phyloP scores from a whole-genome alignment of 2,888 invertebrate genomes.

The Druceiella hillmani region DNA sequence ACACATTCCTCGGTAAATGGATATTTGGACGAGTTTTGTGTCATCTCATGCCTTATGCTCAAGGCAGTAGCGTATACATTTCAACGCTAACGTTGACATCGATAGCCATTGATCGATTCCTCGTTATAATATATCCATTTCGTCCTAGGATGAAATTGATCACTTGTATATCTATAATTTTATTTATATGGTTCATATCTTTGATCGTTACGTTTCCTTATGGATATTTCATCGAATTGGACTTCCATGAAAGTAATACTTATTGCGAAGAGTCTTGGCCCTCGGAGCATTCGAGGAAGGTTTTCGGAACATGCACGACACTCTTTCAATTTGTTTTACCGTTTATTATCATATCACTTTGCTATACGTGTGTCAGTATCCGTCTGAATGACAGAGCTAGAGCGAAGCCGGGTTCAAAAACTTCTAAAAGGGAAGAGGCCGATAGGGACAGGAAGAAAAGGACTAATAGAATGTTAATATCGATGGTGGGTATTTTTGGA shows the following conservation, averaged over 20 bases:
- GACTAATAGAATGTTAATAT: slow-evolving; percentile 86
- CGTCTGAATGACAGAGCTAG: slow-evolving; percentile 69
- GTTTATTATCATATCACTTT: slow-evolving; percentile 79
- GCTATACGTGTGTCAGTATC: slow-evolving; percentile 77
- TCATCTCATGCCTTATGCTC: slow-evolving; percentile 80
- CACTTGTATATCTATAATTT: slow-evolving; percentile 69
- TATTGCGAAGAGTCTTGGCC: slow-evolving; percentile 78
- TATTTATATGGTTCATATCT: slow-evolving; percentile 77
- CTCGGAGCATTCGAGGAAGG: slow-evolving; percentile 60
- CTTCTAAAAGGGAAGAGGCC: slow-evolving; percentile 68
- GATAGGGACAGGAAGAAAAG: slow-evolving; percentile 74
- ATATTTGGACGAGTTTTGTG: slow-evolving; percentile 78
- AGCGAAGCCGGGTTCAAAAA: slow-evolving; percentile 68
- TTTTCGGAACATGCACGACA: slow-evolving; percentile 74
- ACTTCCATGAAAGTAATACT: slow-evolving; percentile 32
- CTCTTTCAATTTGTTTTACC: slow-evolving; percentile 84
- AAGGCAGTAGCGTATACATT: slow-evolving; percentile 85
- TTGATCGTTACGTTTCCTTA: slow-evolving; percentile 78
- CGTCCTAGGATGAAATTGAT: slow-evolving; percentile 74
- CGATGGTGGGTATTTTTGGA: slow-evolving; percentile 86
- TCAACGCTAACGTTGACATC: slow-evolving; percentile 85
- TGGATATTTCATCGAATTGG: slow-evolving; percentile 70
- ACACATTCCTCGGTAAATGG: slow-evolving; percentile 81
- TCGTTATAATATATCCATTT: slow-evolving; percentile 86
- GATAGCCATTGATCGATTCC: slow-evolving; percentile 88